These are phyloP conservation scores for Chromis chromis DNA, from an alignment of 2,797 vertebrate genomes.

Conservation along the genomic window DNA sequence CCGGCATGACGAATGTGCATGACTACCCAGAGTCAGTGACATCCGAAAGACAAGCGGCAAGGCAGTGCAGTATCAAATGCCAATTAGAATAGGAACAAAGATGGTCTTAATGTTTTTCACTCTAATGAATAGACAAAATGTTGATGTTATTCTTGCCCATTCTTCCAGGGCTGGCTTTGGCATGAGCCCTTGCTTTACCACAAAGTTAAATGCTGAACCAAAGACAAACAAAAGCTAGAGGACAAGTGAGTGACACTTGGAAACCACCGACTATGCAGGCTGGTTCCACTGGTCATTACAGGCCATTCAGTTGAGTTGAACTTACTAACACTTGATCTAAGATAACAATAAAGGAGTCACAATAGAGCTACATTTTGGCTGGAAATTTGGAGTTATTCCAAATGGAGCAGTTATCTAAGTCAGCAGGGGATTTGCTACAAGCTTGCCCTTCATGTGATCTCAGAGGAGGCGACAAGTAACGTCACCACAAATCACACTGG, in stretches of 20 bases:
- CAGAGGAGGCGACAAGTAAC: neutral
- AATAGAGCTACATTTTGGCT: conserved; percentile 1
- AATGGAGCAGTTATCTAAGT: conserved; percentile 2
- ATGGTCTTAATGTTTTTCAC: conserved; percentile 61
- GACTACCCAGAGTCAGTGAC: conserved; percentile 59
- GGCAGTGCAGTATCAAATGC: conserved; percentile 65
- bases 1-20: conserved; percentile 49
- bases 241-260: conserved; percentile 73
- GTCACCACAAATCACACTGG: neutral
- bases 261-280: conserved; percentile 64
- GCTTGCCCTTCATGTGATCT: neutral
- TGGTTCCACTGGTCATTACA: conserved; percentile 55
- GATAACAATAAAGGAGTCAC: conserved; percentile 26
- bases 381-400: conserved; percentile 17
- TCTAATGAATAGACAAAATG: conserved; percentile 71
- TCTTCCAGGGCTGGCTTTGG: conserved; percentile 64
- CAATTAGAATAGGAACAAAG: conserved; percentile 65
- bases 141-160: conserved; percentile 66
- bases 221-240: conserved; percentile 72
- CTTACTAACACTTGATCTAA: conserved; percentile 57
- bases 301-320: conserved; percentile 52
- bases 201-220: conserved; percentile 66
- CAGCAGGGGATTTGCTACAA: neutral
- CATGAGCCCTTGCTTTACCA: conserved; percentile 50
- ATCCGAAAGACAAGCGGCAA: conserved; percentile 53